Percentiles rank a stretch among this genome's conserved stretches.
phyloP scores from a whole-genome alignment of 2,113 vertebrate genomes.

The Pantherophis guttatus region DNA sequence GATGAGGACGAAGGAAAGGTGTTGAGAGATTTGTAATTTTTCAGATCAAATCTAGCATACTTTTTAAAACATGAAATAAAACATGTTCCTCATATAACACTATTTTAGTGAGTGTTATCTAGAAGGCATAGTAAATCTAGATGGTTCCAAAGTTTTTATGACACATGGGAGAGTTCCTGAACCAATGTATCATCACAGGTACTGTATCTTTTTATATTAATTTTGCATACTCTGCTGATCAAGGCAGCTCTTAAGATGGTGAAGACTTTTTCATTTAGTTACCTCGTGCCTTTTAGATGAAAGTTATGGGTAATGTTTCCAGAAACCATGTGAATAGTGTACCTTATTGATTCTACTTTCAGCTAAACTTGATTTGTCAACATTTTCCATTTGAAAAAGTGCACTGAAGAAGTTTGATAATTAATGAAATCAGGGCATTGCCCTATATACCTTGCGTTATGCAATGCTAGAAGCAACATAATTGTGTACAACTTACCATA shows the following conservation, averaged over 20 bases:
- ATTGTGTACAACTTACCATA: background rate
- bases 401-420: background rate
- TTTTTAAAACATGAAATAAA: conserved; percentile 57
- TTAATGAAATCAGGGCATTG: background rate
- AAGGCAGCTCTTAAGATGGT: background rate
- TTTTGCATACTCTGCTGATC: background rate
- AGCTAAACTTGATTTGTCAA: background rate
- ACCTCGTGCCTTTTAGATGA: background rate
- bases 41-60: conserved; percentile 25
- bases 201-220: background rate
- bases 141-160: conserved; percentile 39
- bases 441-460: background rate
- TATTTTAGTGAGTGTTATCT: conserved; percentile 61
- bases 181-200: conserved; percentile 10
- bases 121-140: conserved; percentile 25
- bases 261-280: background rate
- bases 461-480: background rate
- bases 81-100: conserved; percentile 54
- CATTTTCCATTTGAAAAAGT: background rate
- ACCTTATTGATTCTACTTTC: background rate
- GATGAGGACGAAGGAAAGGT: conserved; percentile 71
- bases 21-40: conserved; percentile 73
- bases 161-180: conserved; percentile 35
- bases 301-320: background rate
- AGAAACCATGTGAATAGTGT: background rate